phyloP scores from a whole-genome alignment of 2,113 vertebrate species.

The Stomatorhinus ivindoensis region DNA sequence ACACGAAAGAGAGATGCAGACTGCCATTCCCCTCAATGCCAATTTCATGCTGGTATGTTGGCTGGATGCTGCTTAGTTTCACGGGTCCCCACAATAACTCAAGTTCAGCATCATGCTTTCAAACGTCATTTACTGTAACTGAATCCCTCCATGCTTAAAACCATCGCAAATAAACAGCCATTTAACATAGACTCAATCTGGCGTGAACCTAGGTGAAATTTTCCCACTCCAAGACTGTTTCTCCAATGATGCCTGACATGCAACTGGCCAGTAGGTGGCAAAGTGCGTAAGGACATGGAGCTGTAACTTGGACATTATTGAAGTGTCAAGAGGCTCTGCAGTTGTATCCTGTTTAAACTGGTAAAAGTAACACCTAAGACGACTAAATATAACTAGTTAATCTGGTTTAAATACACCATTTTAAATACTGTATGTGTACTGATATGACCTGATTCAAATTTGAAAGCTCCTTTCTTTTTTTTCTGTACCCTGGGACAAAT shows the following conservation, averaged over 20 bases:
- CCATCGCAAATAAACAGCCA: not conserved
- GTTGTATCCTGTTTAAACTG: not conserved
- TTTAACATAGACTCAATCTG: not conserved
- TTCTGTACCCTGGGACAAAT: not conserved
- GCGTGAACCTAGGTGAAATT: not conserved
- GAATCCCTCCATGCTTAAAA: constrained; percentile 13
- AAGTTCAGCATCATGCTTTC: constrained; percentile 9
- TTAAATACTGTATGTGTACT: not conserved
- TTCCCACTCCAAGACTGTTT: not conserved
- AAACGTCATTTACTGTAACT: constrained; percentile 24
- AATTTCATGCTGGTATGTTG: not conserved
- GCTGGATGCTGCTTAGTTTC: not conserved
- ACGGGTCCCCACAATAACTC: not conserved
- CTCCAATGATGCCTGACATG: not conserved
- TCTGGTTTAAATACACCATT: not conserved
- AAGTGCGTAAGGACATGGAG: not conserved
- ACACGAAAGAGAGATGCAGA: not conserved
- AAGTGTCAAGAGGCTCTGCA: not conserved
- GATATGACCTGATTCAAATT: not conserved
- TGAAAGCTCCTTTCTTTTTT: not conserved
- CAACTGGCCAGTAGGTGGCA: not conserved
- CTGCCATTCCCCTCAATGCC: not conserved
- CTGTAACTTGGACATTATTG: not conserved
- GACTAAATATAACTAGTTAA: not conserved
- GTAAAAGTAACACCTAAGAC: not conserved